A percentile compares a stretch with the other conserved stretches of the same genome.
These are phyloP conservation scores for Felis chaus DNA, from an alignment of 2,113 vertebrate species.

Conservation along the genomic window DNA sequence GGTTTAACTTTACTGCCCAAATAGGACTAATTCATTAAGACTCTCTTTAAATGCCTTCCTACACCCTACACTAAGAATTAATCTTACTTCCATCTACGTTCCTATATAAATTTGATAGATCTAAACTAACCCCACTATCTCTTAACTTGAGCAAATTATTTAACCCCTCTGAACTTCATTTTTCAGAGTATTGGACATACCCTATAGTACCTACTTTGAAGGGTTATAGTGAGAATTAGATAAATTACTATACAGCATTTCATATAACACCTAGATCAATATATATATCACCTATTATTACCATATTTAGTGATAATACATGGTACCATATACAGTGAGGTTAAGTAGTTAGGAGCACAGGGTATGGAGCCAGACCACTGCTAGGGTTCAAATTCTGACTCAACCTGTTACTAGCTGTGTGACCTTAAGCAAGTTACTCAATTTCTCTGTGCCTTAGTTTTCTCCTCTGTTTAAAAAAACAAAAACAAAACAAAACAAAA, in stretches of 20 bases:
- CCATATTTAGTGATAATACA: background rate
- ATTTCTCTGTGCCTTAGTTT: background rate
- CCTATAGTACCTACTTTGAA: background rate
- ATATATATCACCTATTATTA: background rate
- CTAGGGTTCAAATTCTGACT: background rate
- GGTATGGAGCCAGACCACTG: background rate
- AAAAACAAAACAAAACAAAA: background rate
- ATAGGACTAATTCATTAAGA: background rate
- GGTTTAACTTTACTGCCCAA: background rate
- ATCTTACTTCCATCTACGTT: background rate
- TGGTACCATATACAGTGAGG: background rate
- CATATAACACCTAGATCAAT: background rate
- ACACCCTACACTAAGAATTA: background rate
- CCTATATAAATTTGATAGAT: background rate
- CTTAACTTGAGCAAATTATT: background rate
- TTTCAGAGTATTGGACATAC: background rate
- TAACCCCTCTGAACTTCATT: background rate
- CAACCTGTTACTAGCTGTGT: background rate
- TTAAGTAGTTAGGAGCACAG: background rate
- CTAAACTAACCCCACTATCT: background rate
- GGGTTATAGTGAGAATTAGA: background rate
- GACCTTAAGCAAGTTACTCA: background rate
- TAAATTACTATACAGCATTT: background rate
- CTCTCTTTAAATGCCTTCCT: background rate
- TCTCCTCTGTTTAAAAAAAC: background rate